Evolutionary conservation across 1,140 invertebrate genomes (phyloP).

Genomic region (Conus ventricosus): DNA sequence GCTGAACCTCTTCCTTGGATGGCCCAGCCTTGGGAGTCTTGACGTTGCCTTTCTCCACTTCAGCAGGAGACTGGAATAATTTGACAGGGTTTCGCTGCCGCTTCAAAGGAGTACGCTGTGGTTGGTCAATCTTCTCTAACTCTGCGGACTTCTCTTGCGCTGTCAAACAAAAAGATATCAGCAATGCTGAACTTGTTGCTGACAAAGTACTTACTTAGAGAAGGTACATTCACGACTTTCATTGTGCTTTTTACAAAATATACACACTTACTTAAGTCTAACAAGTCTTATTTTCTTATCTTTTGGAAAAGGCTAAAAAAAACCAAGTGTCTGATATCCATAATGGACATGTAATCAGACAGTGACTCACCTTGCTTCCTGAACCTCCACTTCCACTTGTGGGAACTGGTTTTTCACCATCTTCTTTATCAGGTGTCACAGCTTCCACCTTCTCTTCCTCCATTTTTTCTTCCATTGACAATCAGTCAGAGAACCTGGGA

Average conservation of each 20-base stretch:
- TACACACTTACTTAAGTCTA: no score
- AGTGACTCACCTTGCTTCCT: neutral
- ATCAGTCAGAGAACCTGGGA: neutral
- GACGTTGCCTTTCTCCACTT: constrained; percentile 46
- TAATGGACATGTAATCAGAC: no score
- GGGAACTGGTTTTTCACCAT: neutral
- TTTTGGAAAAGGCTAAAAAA: no score
- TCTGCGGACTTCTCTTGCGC: constrained; percentile 21
- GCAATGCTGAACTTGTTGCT: no score
- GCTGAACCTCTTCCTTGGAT: constrained; percentile 85
- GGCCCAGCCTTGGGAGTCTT: constrained; percentile 66
- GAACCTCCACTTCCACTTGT: neutral
- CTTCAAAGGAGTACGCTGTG: constrained; percentile 65
- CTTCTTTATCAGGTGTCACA: neutral
- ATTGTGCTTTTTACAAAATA: no score
- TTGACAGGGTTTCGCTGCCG: constrained; percentile 66
- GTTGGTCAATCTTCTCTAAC: constrained; percentile 4
- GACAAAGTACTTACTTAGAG: no score
- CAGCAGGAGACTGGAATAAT: constrained; percentile 69
- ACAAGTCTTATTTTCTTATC: no score
- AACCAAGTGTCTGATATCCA: no score
- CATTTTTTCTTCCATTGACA: neutral
- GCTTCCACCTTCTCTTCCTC: neutral
- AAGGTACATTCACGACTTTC: no score
- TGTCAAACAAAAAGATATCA: neutral